These are phyloP conservation scores for Choloepus didactylus DNA, from an alignment of 2,797 vertebrate species.

Conservation along the genomic window DNA sequence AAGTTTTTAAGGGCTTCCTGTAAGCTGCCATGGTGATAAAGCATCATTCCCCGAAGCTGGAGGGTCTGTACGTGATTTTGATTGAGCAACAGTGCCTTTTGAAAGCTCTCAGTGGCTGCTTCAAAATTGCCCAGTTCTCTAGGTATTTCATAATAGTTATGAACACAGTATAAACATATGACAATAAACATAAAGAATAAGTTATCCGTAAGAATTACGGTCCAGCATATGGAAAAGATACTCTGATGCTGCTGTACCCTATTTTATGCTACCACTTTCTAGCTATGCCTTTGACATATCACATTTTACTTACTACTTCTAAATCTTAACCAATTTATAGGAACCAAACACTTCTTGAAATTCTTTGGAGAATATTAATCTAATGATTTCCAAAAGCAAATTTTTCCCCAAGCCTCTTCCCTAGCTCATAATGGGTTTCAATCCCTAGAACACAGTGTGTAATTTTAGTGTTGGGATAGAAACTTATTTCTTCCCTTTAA, in stretches of 20 bases:
- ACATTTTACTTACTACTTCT: no score
- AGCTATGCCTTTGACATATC: neutral
- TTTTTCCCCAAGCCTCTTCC: neutral
- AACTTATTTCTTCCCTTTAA: neutral
- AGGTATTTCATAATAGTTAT: neutral
- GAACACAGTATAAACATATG: constrained; percentile 32
- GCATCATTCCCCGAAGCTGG: constrained; percentile 98
- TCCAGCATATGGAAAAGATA: accelerated
- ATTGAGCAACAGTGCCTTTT: constrained; percentile 97
- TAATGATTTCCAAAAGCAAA: constrained; percentile 28
- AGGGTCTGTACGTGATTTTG: constrained; percentile 99
- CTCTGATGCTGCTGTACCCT: accelerated
- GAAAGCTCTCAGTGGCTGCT: constrained; percentile 97
- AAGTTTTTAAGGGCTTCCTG: constrained; percentile 97
- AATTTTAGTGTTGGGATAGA: neutral
- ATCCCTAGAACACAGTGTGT: neutral
- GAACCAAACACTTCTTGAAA: neutral
- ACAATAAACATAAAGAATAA: neutral
- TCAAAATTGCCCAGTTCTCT: constrained; percentile 98
- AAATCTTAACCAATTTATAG: neutral
- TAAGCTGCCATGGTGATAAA: constrained; percentile 97
- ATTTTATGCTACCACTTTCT: neutral
- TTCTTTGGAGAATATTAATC: neutral
- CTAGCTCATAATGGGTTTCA: neutral
- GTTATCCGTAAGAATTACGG: neutral